Evolutionary conservation across 2,888 invertebrate species (phyloP).

Genomic region (Crossocerus cetratus): DNA sequence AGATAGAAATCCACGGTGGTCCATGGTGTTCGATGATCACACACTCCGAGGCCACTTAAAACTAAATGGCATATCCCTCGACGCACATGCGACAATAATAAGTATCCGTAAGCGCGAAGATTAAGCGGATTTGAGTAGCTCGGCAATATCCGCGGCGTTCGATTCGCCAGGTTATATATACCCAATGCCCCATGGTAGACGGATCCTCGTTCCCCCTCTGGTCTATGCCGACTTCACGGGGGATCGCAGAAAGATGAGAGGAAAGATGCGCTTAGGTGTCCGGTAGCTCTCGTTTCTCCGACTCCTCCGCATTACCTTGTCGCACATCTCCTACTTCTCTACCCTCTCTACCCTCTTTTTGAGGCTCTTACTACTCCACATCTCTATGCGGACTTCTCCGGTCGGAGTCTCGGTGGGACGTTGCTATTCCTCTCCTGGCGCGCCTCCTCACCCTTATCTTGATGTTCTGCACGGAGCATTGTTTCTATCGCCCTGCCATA

Average conservation of each 20-base stretch:
- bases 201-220: slow-evolving; percentile 39
- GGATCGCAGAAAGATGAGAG: slow-evolving; percentile 5
- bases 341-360: not conserved
- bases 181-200: slow-evolving; percentile 21
- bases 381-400: not conserved
- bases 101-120: slow-evolving; percentile 11
- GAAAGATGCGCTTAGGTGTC: not conserved
- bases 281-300: slow-evolving; percentile 13
- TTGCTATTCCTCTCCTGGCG: too few species aligned
- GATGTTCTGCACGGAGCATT: too few species aligned
- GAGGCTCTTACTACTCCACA: not conserved
- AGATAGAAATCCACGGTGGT: slow-evolving; percentile 28
- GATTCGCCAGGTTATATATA: slow-evolving; percentile 44
- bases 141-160: slow-evolving; percentile 31
- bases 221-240: slow-evolving; percentile 12
- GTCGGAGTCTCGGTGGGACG: not conserved
- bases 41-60: slow-evolving; percentile 37
- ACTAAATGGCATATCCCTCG: slow-evolving; percentile 42
- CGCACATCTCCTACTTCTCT: not conserved
- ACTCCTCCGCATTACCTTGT: not conserved
- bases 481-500: too few species aligned
- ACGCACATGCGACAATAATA: slow-evolving; percentile 22
- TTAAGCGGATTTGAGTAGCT: slow-evolving; percentile 37
- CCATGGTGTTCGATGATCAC: slow-evolving; percentile 37
- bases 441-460: too few species aligned